A percentile compares a stretch with the other conserved stretches of the same genome.
Evolutionary conservation across 2,113 vertebrate genomes (phyloP).

Genomic region (Eudyptes chrysolophus): DNA sequence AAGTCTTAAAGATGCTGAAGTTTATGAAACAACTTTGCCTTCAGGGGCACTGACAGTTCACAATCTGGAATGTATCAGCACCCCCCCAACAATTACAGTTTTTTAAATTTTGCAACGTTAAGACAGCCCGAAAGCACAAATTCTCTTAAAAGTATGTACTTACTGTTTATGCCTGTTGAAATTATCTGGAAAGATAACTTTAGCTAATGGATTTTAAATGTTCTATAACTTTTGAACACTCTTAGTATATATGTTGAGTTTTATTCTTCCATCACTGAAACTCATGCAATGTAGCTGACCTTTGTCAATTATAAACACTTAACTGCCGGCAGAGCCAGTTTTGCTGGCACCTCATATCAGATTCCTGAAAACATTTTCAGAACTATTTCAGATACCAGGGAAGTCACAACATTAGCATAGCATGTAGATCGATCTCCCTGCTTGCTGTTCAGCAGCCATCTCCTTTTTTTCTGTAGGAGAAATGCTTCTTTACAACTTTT

Average conservation of each 20-base stretch:
- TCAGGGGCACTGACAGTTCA: not conserved
- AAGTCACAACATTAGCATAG: not conserved
- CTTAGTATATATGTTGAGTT: not conserved
- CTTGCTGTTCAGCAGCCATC: not conserved
- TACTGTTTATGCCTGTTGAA: not conserved
- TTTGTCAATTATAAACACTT: not conserved
- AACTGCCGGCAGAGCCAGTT: not conserved
- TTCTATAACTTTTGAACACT: not conserved
- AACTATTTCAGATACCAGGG: not conserved
- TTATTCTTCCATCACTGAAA: not conserved
- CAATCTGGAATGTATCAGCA: not conserved
- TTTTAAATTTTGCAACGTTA: not conserved
- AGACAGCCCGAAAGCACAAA: not conserved
- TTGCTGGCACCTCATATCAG: not conserved
- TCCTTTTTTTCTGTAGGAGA: not conserved
- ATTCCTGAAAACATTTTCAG: slow-evolving; percentile 15
- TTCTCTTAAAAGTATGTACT: not conserved
- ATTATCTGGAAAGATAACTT: slow-evolving; percentile 22
- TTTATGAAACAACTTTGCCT: slow-evolving; percentile 6
- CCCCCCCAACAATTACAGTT: not conserved
- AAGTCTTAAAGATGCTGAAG: not conserved
- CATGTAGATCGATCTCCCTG: not conserved
- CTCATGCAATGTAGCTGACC: not conserved
- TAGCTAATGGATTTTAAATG: slow-evolving; percentile 41
- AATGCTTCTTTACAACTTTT: not conserved